Conservation (phyloP, 2,888 invertebrate genomes). For the Cataglyphis livida region DNA sequence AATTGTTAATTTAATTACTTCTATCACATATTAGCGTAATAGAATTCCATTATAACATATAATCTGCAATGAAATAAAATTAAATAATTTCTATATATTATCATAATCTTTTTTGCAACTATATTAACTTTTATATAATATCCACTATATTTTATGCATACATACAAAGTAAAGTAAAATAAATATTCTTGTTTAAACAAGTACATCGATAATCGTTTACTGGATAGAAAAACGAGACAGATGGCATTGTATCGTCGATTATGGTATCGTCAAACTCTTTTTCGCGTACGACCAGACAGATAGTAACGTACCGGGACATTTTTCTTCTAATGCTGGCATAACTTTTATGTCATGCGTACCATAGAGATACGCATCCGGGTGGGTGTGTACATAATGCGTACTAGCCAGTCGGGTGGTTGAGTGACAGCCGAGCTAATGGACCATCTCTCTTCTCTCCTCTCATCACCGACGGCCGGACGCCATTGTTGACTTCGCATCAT, state of each 20-base stretch:
- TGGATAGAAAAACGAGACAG: background rate
- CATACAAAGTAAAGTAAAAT: background rate
- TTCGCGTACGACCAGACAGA: background rate
- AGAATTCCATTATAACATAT: slow-evolving; percentile 6
- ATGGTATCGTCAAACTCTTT: background rate
- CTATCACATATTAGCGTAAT: slow-evolving; percentile 4
- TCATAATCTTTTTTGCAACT: background rate
- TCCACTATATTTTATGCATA: background rate
- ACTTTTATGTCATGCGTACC: slow-evolving; percentile 23
- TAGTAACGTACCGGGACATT: slow-evolving; percentile 15
- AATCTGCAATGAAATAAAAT: slow-evolving; percentile 35
- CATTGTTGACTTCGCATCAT: slow-evolving; percentile 78
- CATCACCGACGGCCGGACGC: slow-evolving; percentile 65
- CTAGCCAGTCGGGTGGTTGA: slow-evolving; percentile 70
- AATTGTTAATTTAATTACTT: slow-evolving; percentile 41
- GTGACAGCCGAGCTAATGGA: slow-evolving; percentile 79
- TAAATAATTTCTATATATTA: background rate
- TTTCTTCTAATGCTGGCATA: slow-evolving; percentile 44
- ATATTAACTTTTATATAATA: background rate
- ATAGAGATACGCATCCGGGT: slow-evolving; percentile 50
- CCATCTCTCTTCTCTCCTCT: slow-evolving; percentile 71
- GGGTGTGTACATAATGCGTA: slow-evolving; percentile 73
- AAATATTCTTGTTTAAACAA: background rate
- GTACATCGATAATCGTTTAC: background rate
- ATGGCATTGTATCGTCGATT: background rate